Evolutionary conservation across 2,797 vertebrate species (phyloP), one percentile per base, ranked within the genome.

Genomic region (Mormyrops attenuatus): DNA sequence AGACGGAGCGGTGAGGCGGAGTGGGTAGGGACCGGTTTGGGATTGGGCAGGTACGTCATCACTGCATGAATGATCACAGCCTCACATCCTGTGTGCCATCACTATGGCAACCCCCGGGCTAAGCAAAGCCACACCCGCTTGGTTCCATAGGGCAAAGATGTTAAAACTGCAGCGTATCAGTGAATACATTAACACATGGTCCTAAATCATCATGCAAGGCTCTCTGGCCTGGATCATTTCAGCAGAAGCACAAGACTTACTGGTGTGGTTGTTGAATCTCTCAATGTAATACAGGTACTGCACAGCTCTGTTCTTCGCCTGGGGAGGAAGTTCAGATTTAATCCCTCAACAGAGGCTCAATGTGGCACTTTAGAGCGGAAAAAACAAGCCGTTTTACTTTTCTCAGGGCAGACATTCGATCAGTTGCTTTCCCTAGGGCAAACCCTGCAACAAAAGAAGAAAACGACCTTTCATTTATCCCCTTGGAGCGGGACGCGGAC

Each of bases 361-460:
- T 17, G 38, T 52, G 47, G 5, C 20, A 30, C 22, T 88, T 38
- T n/a, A 20, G 41, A 57, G 34, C 4, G 3, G 2, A 30, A 66
- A 88, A 69, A 49, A 20, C 34, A 17, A 22, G 90, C 0, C 0
- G 7, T 11, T 84, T 88, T 96, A 98, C 98, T 93, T 99, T 99
- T 93, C 98, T 96, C 88, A 99, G 94, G 55, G 98, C 98, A 0
- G 96, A 95, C 3, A 7, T 90, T 92, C 97, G 95, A 90, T 99
- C 97, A 50, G 94, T 80, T 77, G 97, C 97, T 93, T 99, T 99
- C 52, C 97, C 98, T 92, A 99, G 0, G 0, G 98, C 98, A 93
- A 98, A 99, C 73, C 98, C 98, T 99, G 95, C 4, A 89, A 44
- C 17, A 53, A 55, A 17, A 87, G 11, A 84, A 77, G 34, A 20